Evolutionary conservation across 1,140 invertebrate species (phyloP).

Genomic region (Phthorimaea operculella): DNA sequence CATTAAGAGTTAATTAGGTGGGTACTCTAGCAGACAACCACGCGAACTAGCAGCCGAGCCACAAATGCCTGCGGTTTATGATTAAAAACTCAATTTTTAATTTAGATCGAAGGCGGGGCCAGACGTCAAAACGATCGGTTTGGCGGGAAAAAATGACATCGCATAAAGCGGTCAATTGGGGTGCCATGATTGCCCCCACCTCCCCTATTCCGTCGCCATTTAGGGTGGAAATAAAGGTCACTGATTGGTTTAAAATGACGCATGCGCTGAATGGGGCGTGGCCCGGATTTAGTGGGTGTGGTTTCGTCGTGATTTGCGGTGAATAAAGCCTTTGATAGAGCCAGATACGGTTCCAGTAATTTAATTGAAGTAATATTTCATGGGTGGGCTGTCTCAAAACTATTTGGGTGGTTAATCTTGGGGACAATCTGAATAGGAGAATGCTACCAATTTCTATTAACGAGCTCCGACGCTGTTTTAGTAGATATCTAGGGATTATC

Average conservation of each 20-base stretch:
- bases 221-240: slow-evolving; percentile 18
- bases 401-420: slow-evolving; percentile 7
- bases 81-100: slow-evolving; percentile 47
- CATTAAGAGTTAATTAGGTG: slow-evolving; percentile 24
- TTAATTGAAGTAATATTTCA: slow-evolving; percentile 3
- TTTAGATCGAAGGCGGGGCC: slow-evolving; percentile 36
- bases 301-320: slow-evolving; percentile 60
- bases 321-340: slow-evolving; percentile 54
- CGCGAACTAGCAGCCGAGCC: slow-evolving; percentile 12
- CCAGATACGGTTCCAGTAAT: slow-evolving; percentile 30
- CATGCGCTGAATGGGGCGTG: slow-evolving; percentile 42
- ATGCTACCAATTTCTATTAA: too few relatives aligned
- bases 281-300: slow-evolving; percentile 50
- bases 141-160: slow-evolving; percentile 57
- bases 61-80: slow-evolving; percentile 44
- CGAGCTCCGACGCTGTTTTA: too few relatives aligned
- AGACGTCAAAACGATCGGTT: slow-evolving; percentile 44
- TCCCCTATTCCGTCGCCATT: background rate
- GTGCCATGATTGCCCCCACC: slow-evolving; percentile 31
- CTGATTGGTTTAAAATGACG: slow-evolving; percentile 40
- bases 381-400: background rate
- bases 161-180: slow-evolving; percentile 49
- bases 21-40: slow-evolving; percentile 10
- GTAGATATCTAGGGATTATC: too few relatives aligned
- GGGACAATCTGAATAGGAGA: too few relatives aligned